Evolutionary conservation across 1,140 invertebrate genomes (phyloP), one percentile per base, ranked within the genome.

Genomic region (Cyphomyrmex costatus): DNA sequence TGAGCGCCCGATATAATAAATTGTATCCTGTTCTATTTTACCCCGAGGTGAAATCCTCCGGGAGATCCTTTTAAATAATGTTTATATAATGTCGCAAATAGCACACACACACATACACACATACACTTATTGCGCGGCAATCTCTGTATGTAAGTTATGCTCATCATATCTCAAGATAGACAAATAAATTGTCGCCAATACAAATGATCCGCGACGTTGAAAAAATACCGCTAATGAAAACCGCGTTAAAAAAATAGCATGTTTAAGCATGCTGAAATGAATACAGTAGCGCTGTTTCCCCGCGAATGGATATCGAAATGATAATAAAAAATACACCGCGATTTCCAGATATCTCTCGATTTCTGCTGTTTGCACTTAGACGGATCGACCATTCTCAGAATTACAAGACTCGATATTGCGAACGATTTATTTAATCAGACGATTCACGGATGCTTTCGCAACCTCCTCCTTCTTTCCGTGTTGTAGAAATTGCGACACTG

Each of bases 181-280:
- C 71, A 83, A 83, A 83, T 83, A 83, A 74, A 83, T 83, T 83
- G 79, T 73, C 79, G 66, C 24, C 68, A 14, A 24, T 73, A 74
- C 30, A 53, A 70, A 61, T 49, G 79, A 56, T 83, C 24, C 68
- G 79, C 79, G 53, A 74, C 79, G 53, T 36, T 60, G 53, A 42
- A 36, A 73, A 83, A 83, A 83, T 53, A 83, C 53, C 36, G 79
- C 68, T 83, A 83, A 83, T 74, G 79, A 83, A 83, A 83, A 83
- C 79, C 53, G 53, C 53, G 79, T 83, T 83, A 74, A 83, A 83
- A 83, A 83, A 83, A 83, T 73, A 83, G 24, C 53, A 56, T 83
- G 79, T 83, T 83, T 83, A 83, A 83, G 79, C 79, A 74, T 73
- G 79, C 63, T 80, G 66, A 74, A 74, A 73, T 83, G 79, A 74